Percentiles rank a stretch among this genome's conserved stretches.
Conservation (phyloP, 2,888 invertebrate species). For the Hemicrepidius hirtus region DNA sequence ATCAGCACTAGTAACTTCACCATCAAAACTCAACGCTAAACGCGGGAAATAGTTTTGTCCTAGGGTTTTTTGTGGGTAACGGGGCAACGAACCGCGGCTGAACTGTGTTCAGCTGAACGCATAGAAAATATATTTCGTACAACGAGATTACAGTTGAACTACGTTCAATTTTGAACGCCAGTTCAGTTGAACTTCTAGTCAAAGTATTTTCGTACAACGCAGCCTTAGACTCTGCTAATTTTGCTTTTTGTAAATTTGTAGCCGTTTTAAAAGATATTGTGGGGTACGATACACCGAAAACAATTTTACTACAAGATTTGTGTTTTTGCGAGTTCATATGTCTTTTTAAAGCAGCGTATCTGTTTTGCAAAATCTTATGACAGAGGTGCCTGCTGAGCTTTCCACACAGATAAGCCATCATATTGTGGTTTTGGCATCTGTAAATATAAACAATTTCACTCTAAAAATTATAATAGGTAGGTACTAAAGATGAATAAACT, state of each 20-base stretch:
- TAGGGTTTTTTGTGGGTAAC: too few species aligned
- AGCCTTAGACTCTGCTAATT: conserved; percentile 6
- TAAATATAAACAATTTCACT: background rate
- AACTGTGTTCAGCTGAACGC: too few species aligned
- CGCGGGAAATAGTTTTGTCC: too few species aligned
- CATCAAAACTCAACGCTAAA: too few species aligned
- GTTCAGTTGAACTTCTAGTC: too few species aligned
- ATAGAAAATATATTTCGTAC: too few species aligned
- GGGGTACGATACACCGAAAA: background rate
- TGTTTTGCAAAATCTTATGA: background rate
- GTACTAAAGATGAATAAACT: conserved; percentile 14
- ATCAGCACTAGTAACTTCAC: too few species aligned
- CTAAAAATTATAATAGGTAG: background rate
- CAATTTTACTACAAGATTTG: conserved; percentile 2
- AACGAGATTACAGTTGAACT: too few species aligned
- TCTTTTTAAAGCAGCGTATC: conserved; percentile 9
- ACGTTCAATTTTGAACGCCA: too few species aligned
- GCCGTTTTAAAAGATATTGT: background rate
- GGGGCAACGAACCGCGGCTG: too few species aligned
- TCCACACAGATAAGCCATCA: conserved; percentile 1
- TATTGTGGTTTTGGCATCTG: conserved; percentile 7
- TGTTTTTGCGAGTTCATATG: conserved; percentile 22
- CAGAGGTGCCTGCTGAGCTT: background rate
- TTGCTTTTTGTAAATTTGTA: conserved; percentile 2
- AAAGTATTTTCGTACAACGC: too few species aligned